Conservation (phyloP, 2,797 vertebrate species). For the Brachymystax lenok region DNA sequence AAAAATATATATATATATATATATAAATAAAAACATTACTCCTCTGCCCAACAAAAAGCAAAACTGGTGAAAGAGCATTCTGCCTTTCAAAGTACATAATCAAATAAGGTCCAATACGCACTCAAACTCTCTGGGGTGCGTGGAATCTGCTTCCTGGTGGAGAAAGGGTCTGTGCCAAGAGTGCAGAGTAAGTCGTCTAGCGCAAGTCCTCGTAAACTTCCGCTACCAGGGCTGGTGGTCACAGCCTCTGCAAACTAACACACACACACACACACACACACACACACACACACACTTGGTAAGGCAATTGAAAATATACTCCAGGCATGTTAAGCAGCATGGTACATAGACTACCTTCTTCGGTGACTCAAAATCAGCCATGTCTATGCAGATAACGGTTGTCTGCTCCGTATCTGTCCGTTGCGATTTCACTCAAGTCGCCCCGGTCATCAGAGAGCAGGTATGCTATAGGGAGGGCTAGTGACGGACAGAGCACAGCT, state of each 20-base stretch:
- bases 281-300: background rate
- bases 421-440: slow-evolving; percentile 95
- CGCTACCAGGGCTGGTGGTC: slow-evolving; percentile 49
- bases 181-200: slow-evolving; percentile 74
- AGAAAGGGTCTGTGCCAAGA: slow-evolving; percentile 81
- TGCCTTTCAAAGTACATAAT: background rate
- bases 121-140: slow-evolving; percentile 89
- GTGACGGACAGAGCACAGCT: slow-evolving; percentile 83
- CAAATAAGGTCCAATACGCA: slow-evolving; percentile 61
- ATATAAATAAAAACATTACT: background rate
- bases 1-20: no score
- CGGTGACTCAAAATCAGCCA: background rate
- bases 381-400: slow-evolving; percentile 35
- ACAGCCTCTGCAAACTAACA: slow-evolving; percentile 83
- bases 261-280: background rate
- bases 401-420: slow-evolving; percentile 99
- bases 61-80: background rate
- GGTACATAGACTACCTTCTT: background rate
- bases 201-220: slow-evolving; percentile 50
- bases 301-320: background rate
- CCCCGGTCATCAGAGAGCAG: slow-evolving; percentile 96
- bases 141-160: slow-evolving; percentile 81
- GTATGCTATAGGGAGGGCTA: slow-evolving; percentile 86
- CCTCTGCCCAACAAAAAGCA: background rate
- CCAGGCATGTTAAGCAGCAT: background rate